Percentiles rank a stretch among this genome's conserved stretches.
These are phyloP conservation scores for Phenganax stokvisi DNA, from an alignment of 92 coral and sea anemone species.

Conservation along the genomic window DNA sequence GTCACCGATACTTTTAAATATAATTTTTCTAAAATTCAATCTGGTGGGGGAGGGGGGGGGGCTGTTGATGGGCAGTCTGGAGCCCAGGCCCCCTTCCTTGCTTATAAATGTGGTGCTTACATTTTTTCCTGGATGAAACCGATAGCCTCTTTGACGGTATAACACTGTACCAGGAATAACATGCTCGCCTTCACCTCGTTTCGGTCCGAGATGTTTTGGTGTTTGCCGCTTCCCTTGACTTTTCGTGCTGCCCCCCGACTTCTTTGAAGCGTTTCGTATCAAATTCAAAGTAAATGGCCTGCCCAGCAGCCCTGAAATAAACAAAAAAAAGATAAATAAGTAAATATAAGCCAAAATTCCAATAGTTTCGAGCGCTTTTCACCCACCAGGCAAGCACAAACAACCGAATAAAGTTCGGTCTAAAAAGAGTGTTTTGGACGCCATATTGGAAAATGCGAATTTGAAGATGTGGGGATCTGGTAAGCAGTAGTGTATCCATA, in stretches of 20 bases:
- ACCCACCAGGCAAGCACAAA: slow-evolving; percentile 26
- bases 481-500: neutral
- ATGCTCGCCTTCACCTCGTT: slow-evolving; percentile 88
- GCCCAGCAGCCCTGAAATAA: slow-evolving; percentile 20
- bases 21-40: no score
- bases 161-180: slow-evolving; percentile 92
- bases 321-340: neutral
- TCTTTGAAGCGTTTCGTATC: slow-evolving; percentile 65
- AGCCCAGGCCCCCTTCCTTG: no score
- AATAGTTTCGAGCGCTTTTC: neutral
- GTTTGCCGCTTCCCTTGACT: slow-evolving; percentile 80
- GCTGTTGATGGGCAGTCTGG: no score
- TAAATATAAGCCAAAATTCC: neutral
- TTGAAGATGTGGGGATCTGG: neutral
- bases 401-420: slow-evolving; percentile 25
- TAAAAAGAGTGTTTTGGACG: slow-evolving; percentile 18
- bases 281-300: slow-evolving; percentile 23
- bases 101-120: slow-evolving; percentile 46
- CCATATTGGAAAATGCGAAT: slow-evolving; percentile 30
- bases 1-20: neutral
- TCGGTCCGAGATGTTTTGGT: slow-evolving; percentile 77
- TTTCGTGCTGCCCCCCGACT: slow-evolving; percentile 92
- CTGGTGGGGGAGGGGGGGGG: no score
- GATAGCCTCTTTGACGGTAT: slow-evolving; percentile 78
- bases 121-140: slow-evolving; percentile 86